phyloP scores from a whole-genome alignment of 2,888 invertebrate species.

The Dynastes hyllus region DNA sequence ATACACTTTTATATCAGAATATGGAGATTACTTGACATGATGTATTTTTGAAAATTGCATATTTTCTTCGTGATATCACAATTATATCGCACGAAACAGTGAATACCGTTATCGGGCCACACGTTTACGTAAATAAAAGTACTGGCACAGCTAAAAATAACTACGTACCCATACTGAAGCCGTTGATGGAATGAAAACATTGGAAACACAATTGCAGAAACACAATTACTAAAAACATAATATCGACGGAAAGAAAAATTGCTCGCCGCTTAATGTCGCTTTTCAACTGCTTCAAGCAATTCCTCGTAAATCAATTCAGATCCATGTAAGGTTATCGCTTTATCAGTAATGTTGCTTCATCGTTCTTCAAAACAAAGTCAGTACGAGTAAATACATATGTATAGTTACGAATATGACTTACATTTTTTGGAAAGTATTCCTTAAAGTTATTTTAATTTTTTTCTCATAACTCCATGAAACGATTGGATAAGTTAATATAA shows the following conservation, averaged over 20 bases:
- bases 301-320: not conserved
- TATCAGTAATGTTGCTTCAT: not conserved
- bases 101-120: not conserved
- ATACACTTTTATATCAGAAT: not conserved
- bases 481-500: too few species aligned
- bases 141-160: not conserved
- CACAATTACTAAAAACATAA: constrained; percentile 19
- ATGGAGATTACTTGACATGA: not conserved
- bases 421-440: not conserved
- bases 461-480: too few species aligned
- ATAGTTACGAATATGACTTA: not conserved
- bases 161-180: constrained; percentile 23
- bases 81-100: too few species aligned
- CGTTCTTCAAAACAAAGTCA: not conserved
- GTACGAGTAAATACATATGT: not conserved
- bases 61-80: too few species aligned
- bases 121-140: constrained; percentile 1
- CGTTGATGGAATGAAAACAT: constrained; percentile 21
- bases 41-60: too few species aligned
- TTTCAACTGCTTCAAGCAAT: constrained; percentile 2
- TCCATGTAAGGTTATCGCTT: constrained; percentile 11
- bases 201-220: constrained; percentile 13
- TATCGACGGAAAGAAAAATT: constrained; percentile 8
- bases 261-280: not conserved
- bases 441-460: too few species aligned